Evolutionary conservation across 2,797 vertebrate species (phyloP), one percentile per base, ranked within the genome.

Genomic region (Chiroxiphia lanceolata): DNA sequence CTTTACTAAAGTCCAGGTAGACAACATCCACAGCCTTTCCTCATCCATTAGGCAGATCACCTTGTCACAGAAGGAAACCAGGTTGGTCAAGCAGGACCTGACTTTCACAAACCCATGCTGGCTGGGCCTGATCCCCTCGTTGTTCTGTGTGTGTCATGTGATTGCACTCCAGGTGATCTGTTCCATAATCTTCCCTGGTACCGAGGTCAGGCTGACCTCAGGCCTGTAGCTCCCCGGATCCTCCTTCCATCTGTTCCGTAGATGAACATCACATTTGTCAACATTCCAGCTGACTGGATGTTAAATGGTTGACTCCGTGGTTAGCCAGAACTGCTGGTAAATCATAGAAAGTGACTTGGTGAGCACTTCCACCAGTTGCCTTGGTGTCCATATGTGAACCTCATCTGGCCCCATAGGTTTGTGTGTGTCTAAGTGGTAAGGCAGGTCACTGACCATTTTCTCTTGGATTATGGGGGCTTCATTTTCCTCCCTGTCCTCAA

Each of bases 131-230:
- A 65, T 57, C 3, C 38, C 17, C 17, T 33, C 56, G 17, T 29
- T 76, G 56, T 42, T 63, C 56, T 59, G 23, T 11, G 14, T 5
- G 2, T 77, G 29, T 45, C 14, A 15, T 0, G 0, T 14, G 7
- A 23, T 6, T 31, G n/a, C 38, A 36, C 11, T 59, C 67, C 15
- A 12, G n/a, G 40, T 9, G 17, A 47, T 27, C 34, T 36, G 74
- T 47, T 67, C 74, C 45, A 42, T 16, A 60, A 20, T 11, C 13
- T 53, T 67, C 34, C 13, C 53, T 5, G 9, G 51, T 20, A 33
- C 21, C 0, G 0, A 27, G 31, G n/a, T 40, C 18, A 79, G 7
- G 12, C 0, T 47, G 34, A 27, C 34, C n/a, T n/a, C n/a, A 60
- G 34, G 13, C 13, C 31, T 60, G 18, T 40, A 65, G 29, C 1